Evolutionary conservation across 2,888 invertebrate species (phyloP).

Genomic region (Synanthedon myopaeformis): DNA sequence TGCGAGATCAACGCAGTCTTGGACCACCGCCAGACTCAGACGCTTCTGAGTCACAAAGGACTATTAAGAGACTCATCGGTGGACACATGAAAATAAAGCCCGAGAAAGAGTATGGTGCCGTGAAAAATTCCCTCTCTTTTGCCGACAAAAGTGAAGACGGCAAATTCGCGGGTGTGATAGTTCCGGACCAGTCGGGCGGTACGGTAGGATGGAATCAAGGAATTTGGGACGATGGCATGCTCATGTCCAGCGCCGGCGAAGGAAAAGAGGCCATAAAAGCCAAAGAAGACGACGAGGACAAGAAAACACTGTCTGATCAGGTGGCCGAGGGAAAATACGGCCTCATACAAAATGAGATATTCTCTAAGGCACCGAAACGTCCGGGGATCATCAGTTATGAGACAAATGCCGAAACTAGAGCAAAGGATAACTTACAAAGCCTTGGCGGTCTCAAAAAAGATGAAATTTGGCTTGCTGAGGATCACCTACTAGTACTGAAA

Average conservation of each 20-base stretch:
- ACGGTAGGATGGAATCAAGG: slow-evolving; percentile 66
- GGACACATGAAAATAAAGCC: slow-evolving; percentile 73
- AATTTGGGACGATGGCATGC: slow-evolving; percentile 75
- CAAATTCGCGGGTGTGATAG: slow-evolving; percentile 49
- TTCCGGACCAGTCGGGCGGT: slow-evolving; percentile 60
- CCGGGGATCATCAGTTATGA: slow-evolving; percentile 88
- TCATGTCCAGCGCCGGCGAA: slow-evolving; percentile 77
- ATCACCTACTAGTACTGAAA: slow-evolving; percentile 84
- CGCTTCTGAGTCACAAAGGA: slow-evolving; percentile 58
- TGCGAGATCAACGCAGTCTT: slow-evolving; percentile 64
- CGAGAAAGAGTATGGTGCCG: slow-evolving; percentile 48
- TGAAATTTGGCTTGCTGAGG: slow-evolving; percentile 92
- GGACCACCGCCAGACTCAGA: slow-evolving; percentile 35
- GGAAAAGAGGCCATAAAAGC: slow-evolving; percentile 69
- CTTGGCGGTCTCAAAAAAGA: slow-evolving; percentile 85
- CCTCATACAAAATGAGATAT: slow-evolving; percentile 86
- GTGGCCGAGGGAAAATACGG: slow-evolving; percentile 92
- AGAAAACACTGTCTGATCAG: slow-evolving; percentile 89
- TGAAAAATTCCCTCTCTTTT: slow-evolving; percentile 41
- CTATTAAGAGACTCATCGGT: slow-evolving; percentile 76
- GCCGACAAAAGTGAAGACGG: slow-evolving; percentile 49
- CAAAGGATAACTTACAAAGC: slow-evolving; percentile 82
- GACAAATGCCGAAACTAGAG: slow-evolving; percentile 80
- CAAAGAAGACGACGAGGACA: slow-evolving; percentile 75
- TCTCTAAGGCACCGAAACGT: slow-evolving; percentile 75